Evolutionary conservation across 2,113 vertebrate genomes (phyloP), one percentile per base, ranked within the genome.

Genomic region (Falcunculus frontatus): DNA sequence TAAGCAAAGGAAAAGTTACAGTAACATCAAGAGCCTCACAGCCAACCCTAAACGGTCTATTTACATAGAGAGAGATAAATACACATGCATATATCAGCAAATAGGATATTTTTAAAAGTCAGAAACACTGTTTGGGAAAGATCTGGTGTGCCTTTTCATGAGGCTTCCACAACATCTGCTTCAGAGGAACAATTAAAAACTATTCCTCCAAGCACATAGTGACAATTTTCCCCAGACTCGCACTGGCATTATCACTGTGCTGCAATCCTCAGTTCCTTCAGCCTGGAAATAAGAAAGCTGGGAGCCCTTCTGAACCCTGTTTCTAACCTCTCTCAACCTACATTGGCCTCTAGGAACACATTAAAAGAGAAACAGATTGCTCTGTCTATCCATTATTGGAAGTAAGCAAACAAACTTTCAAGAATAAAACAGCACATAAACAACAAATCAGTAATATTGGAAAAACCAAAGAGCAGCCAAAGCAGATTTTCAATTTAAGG

Each of bases 391-490:
- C 9, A 2, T 62, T 60, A 69, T 7, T 39, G 52, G 70, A 87
- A 88, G 67, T n/a, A 77, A 94, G 92, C 55, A 96, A 94, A 88
- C 50, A 90, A 47, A 68, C 52, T 90, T 80, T n/a, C 46, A 83
- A 74, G 79, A 94, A 90, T 49, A 73, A 85, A 92, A 65, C 25
- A 70, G 55, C 35, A 85, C 57, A 88, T 72, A 81, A 93, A 87
- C 68, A 95, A 52, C 50, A 60, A 84, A 93, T 74, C 75, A 83
- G 67, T 63, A 81, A 64, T 90, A 90, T 0, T 49, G 69, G 72
- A 94, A 93, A 94, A 96, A 81, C 17, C 68, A 64, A 76, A 88
- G 44, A 72, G 44, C 55, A 94, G 79, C 56, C 90, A 90, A 95
- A 91, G 69, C 47, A 96, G 47, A 84, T 50, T 88, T 83, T 91